A percentile compares a stretch with the other conserved stretches of the same genome.
Evolutionary conservation across 2,113 vertebrate genomes (phyloP).

Genomic region (Spizaetus ornatus): DNA sequence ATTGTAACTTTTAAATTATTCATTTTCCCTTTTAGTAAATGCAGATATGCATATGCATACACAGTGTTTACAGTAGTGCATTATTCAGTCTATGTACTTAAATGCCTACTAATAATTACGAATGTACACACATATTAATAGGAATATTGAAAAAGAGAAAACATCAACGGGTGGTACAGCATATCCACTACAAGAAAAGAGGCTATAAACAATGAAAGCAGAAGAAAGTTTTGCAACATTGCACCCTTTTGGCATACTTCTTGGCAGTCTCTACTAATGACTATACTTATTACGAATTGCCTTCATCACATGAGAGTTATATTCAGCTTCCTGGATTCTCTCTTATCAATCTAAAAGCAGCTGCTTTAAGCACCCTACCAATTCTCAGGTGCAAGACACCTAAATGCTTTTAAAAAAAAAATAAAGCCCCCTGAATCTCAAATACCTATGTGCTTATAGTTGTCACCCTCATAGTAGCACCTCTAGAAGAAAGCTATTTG

Average conservation of each 20-base stretch:
- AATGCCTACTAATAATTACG: neutral
- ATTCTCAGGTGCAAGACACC: constrained; percentile 63
- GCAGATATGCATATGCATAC: neutral
- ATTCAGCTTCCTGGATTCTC: constrained; percentile 63
- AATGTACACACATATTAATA: neutral
- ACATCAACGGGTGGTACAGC: neutral
- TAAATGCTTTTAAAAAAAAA: constrained; percentile 34
- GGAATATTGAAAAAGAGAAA: neutral
- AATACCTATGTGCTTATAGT: constrained; percentile 7
- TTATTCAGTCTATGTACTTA: neutral
- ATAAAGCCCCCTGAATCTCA: constrained; percentile 55
- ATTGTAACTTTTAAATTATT: neutral
- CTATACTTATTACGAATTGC: constrained; percentile 63
- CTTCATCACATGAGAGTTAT: constrained; percentile 57
- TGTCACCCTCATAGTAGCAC: constrained; percentile 27
- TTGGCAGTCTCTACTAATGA: constrained; percentile 53
- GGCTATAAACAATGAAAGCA: neutral
- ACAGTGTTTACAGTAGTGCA: neutral
- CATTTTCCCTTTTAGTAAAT: neutral
- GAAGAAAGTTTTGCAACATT: constrained; percentile 31
- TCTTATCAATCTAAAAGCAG: constrained; percentile 65
- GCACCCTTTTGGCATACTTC: constrained; percentile 47
- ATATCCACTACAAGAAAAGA: neutral
- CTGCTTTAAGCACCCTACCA: constrained; percentile 59
- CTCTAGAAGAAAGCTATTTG: constrained; percentile 12